Base-by-base conservation (phyloP, 2,113 vertebrate species). In the Mirounga angustirostris region DNA sequence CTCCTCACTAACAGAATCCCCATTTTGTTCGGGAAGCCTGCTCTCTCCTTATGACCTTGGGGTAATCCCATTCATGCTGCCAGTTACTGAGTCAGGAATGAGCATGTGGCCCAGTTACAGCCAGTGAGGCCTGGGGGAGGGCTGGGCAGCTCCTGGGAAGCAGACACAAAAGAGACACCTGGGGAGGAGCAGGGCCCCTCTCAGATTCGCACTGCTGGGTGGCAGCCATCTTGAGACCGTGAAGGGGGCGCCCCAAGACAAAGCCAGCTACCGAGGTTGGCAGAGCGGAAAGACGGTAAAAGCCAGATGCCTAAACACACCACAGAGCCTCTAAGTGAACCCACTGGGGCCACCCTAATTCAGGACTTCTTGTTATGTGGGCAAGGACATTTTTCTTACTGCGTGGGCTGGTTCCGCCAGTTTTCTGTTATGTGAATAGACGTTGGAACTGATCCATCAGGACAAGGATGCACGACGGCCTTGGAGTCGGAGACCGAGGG, bases 151-250 rank as follows among this genome's bases (percentile, higher is more conserved):
- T 63, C 40, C 73, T 5, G 19, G 69, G 73, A 50, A 65, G 58
- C 36, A 2, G 10, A 24, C 1, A 33, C 5, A 7, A 59, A 12
- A 63, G 50, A 83, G 58, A 78, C 36, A 3, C 76, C 3, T 3
- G 2, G 56, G 56, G 61, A 65, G 82, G 61, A 78, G 36, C 0
- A 7, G 61, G 7, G 19, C 40, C 69, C 22, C 19, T 58, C 81
- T 26, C 4, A 18, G 52, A 28, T 11, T 22, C 0, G n/a, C 19
- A 4, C 9, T 18, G n/a, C 24, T 4, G 0, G 7, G 1, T 4
- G 71, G 46, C 36, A 1, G n/a, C 79, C 30, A 36, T 7, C 21
- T 7, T 7, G 12, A 89, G 54, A 33, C 46, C 22, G 2, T 1
- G 54, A 56, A 36, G 30, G 46, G n/a, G 24, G 40, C 0, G 7